Base-by-base conservation (phyloP, 2,888 invertebrate genomes). In the Matsumyia berberina region DNA sequence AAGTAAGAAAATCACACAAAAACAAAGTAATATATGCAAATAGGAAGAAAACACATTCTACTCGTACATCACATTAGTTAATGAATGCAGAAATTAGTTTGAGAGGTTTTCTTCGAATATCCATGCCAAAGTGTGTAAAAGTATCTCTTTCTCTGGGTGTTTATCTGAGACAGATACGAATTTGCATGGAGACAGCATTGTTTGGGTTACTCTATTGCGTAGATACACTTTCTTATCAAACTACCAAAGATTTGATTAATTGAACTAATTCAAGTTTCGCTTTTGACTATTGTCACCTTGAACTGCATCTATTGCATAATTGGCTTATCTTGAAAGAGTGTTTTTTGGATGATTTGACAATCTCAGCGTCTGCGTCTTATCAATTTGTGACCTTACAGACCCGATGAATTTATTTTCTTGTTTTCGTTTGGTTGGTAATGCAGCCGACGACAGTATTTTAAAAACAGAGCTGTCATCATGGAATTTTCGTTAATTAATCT, bases 61-160 rank as follows among this genome's bases (percentile, higher is more conserved):
- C 62, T 19, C 46, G 64, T 64, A 64, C 44, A 33, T 49, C 64
- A 35, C 37, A 64, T 64, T 64, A 19, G 35, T 37, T 64, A 64
- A 64, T 64, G 49, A 51, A 64, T 64, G 37, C 64, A 24, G 24
- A 24, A 7, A 37, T 11, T 7, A n/a, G 37, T 37, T 35, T n/a
- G 35, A 57, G 6, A 5, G 55, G 8, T 9, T 19, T 19, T 46
- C 19, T 19, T 24, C 19, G 46, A 19, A 46, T 46, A 4, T 8
- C 46, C 9, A 3, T 24, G 24, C 24, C 24, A 24, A 24, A 24
- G 24, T 24, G 24, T 24, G 24, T 24, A 24, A n/a, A n/a, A 24
- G 24, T 24, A 24, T 24, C 24, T 24, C 24, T 24, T 24, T 24
- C 24, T 24, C 24, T 11, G 9, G 1, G 5, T 42, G 19, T 12